A percentile compares a stretch with the other conserved stretches of the same genome.
Conservation (phyloP, 1,140 invertebrate genomes). For the Meloidogyne floridensis region DNA sequence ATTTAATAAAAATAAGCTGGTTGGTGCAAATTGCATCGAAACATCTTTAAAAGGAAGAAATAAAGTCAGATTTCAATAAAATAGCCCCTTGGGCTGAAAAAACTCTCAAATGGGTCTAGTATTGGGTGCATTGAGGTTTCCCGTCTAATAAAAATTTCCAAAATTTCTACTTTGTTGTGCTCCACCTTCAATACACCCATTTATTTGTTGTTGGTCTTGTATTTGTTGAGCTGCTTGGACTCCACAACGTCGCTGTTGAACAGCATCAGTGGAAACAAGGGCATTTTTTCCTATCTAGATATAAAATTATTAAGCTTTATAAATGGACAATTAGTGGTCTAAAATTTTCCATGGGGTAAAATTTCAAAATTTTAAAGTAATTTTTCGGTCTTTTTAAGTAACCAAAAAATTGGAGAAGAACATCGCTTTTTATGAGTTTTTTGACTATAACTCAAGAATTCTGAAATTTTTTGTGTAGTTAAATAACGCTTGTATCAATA, state of each 20-base stretch:
- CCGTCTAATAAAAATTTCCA: not conserved
- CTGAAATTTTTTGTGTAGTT: not conserved
- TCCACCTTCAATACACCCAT: not conserved
- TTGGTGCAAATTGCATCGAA: conserved; percentile 23
- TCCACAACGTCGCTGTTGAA: conserved; percentile 6
- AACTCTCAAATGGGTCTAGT: too few species aligned
- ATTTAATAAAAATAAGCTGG: conserved; percentile 53
- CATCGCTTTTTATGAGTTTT: too few species aligned
- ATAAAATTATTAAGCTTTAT: not conserved
- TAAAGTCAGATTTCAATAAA: not conserved
- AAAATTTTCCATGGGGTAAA: not conserved
- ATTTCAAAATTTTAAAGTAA: too few species aligned
- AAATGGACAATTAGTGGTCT: not conserved
- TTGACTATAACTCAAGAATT: not conserved
- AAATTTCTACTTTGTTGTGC: conserved; percentile 2
- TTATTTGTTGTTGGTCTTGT: not conserved
- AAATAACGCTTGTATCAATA: not conserved
- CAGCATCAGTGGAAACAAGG: conserved; percentile 24
- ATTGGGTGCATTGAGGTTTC: not conserved
- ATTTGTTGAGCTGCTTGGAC: not conserved
- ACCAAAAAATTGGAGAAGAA: not conserved
- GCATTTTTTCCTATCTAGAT: conserved; percentile 58
- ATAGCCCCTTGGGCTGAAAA: not conserved
- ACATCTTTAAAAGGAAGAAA: conserved; percentile 17
- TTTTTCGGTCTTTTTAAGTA: too few species aligned